Evolutionary conservation across 2,888 invertebrate genomes (phyloP), one percentile per base, ranked within the genome.

Genomic region (Ormia ochracea): DNA sequence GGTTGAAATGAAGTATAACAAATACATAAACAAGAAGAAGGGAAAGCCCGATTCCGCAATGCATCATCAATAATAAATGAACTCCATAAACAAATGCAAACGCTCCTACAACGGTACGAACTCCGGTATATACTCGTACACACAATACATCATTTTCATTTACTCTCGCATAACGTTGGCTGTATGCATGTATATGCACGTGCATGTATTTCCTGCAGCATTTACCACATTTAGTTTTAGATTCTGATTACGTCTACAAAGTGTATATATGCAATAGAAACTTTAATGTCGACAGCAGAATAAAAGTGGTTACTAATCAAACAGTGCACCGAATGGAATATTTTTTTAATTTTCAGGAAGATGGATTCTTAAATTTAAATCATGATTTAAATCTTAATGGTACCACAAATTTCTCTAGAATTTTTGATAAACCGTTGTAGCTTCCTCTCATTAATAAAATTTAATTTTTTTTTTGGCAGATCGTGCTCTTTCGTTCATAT

Each of bases 31-130:
- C n/a, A n/a, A n/a, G n/a, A n/a, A n/a, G n/a, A 28, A 36, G 38
- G 1, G 17, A 31, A 5, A 28, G 21, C 59, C 36, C 45, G 38
- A 56, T 54, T 56, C 38, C 38, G 76, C 61, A 76, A 48, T 76
- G 63, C 69, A 48, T 76, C 69, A 76, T 76, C 48, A 63, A 48
- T 69, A 69, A 63, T 69, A 56, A 69, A 76, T 48, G 43, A 43
- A 43, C 19, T 41, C 10, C n/a, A 38, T 6, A 28, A 17, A 21
- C 17, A n/a, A n/a, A 70, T 19, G 17, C n/a, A 23, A 3, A 1
- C 45, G 17, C 17, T 2, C 0, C 33, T 3, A n/a, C n/a, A n/a
- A n/a, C n/a, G n/a, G n/a, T n/a, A n/a, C n/a, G n/a, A n/a, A n/a
- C n/a, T n/a, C n/a, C n/a, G n/a, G n/a, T n/a, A n/a, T n/a, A n/a